A percentile compares a stretch with the other conserved stretches of the same genome.
Conservation (phyloP, 2,888 invertebrate species). For the Ophioninae sp. region DNA sequence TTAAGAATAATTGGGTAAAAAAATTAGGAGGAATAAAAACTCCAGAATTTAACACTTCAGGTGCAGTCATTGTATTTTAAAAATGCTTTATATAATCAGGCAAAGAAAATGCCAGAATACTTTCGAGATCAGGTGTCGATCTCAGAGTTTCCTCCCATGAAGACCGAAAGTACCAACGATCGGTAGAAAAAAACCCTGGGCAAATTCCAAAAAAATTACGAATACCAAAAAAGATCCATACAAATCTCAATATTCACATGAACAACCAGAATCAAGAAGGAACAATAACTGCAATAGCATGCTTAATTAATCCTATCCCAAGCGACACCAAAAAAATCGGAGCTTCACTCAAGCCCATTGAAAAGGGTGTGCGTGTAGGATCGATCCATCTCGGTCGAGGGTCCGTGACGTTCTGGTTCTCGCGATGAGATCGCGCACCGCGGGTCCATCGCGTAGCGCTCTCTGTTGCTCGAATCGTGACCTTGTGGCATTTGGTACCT, state of each 20-base stretch:
- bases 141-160: background rate
- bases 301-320: too few species aligned
- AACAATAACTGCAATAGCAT: background rate
- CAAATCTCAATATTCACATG: background rate
- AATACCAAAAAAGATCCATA: background rate
- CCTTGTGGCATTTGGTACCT: slow-evolving; percentile 81
- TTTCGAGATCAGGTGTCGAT: background rate
- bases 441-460: slow-evolving; percentile 62
- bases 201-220: background rate
- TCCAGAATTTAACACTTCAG: background rate
- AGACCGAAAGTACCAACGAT: background rate
- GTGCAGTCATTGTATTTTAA: background rate
- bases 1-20: background rate
- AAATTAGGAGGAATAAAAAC: background rate
- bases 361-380: background rate
- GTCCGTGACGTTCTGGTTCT: slow-evolving; percentile 15
- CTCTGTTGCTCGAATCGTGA: slow-evolving; percentile 73
- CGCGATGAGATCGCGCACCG: slow-evolving; percentile 3
- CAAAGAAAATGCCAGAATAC: background rate
- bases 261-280: background rate
- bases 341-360: background rate
- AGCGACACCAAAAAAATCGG: too few species aligned
- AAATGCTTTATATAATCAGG: background rate
- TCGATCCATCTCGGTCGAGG: slow-evolving; percentile 19
- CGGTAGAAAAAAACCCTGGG: background rate